phyloP scores from a whole-genome alignment of 2,888 invertebrate genomes.

The Limnephilus marmoratus region DNA sequence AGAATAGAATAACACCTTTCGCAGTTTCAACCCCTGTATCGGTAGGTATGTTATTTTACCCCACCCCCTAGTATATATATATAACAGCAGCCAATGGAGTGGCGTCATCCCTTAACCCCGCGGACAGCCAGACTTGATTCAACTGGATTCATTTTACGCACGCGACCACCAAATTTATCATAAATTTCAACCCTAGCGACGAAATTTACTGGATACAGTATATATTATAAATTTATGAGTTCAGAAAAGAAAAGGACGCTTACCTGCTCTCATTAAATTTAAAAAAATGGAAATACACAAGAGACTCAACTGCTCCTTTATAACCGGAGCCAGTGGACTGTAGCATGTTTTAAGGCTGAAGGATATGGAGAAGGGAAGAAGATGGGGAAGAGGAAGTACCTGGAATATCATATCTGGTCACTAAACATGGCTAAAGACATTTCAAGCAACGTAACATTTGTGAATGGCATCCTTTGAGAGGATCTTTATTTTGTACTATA shows the following conservation, averaged over 20 bases:
- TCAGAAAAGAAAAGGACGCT: not conserved
- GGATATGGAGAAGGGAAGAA: too few relatives aligned
- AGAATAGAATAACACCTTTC: not conserved
- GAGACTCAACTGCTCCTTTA: too few relatives aligned
- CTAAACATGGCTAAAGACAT: too few relatives aligned
- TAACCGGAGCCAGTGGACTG: too few relatives aligned
- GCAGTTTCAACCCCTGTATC: not conserved
- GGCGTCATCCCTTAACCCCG: conserved; percentile 12
- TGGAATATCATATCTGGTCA: too few relatives aligned
- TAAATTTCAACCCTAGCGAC: not conserved
- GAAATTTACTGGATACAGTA: not conserved
- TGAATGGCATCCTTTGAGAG: too few relatives aligned
- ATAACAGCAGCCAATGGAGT: conserved; percentile 34
- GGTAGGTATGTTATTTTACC: not conserved
- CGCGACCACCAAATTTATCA: conserved; percentile 13
- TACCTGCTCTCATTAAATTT: not conserved
- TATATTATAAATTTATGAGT: not conserved
- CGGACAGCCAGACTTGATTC: conserved; percentile 50
- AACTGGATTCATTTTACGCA: conserved; percentile 46
- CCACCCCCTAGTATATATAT: conserved; percentile 8
- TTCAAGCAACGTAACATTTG: too few relatives aligned
- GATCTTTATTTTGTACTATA: too few relatives aligned
- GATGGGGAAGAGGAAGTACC: too few relatives aligned
- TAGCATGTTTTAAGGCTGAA: too few relatives aligned
- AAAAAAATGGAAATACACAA: too few relatives aligned